Conservation (phyloP, 2,888 invertebrate species). For the Lampropteryx suffumata region DNA sequence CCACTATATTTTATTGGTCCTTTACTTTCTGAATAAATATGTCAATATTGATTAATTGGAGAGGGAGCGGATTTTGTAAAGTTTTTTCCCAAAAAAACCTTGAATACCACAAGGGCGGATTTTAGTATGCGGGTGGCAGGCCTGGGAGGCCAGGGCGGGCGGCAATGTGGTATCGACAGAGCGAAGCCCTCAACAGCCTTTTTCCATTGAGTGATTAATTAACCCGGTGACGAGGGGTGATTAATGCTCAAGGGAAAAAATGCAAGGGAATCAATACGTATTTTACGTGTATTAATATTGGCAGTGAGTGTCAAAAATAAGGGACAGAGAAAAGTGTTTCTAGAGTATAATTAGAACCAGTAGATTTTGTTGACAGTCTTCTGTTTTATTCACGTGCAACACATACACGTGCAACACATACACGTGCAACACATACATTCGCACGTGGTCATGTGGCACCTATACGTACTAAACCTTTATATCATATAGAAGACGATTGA, state of each 20-base stretch:
- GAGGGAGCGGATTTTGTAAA: neutral
- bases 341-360: no score
- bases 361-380: no score
- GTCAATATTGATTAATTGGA: no score
- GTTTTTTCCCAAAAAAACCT: slow-evolving; percentile 4
- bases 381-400: no score
- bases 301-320: slow-evolving; percentile 4
- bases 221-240: slow-evolving; percentile 50
- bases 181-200: slow-evolving; percentile 45
- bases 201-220: slow-evolving; percentile 64
- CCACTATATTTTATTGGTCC: no score
- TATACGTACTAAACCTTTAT: no score
- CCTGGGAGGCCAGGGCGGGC: neutral
- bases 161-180: slow-evolving; percentile 57
- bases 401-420: no score
- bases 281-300: slow-evolving; percentile 10
- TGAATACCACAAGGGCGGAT: slow-evolving; percentile 1
- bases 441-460: no score
- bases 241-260: slow-evolving; percentile 61
- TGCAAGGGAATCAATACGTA: slow-evolving; percentile 49
- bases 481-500: no score
- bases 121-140: slow-evolving; percentile 27
- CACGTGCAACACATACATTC: no score
- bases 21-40: no score
- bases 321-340: neutral